Base-by-base conservation (phyloP, 92 coral and sea anemone species). In the Epizoanthus stellaris region DNA sequence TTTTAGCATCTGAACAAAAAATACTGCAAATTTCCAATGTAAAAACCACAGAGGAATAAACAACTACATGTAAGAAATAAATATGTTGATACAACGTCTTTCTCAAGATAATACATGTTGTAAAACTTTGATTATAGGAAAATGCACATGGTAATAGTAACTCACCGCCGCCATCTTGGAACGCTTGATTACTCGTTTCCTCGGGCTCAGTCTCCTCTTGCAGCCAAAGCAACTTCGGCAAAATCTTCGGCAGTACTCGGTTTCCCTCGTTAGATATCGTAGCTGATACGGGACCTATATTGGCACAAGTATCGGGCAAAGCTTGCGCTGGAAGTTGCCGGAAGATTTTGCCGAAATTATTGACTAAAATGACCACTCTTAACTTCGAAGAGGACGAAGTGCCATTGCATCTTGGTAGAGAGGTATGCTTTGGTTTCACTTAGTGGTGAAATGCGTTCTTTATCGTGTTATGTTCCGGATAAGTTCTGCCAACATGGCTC, bases 131-230 rank as follows among this genome's bases (percentile, higher is more conserved):
- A 77, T 36, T 49, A 62, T 68, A 65, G 64, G 70, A 70, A 87
- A 90, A 85, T 85, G 87, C 98, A 91, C 97, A 93, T 93, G 97
- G 90, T 19, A 15, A 80, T 36, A n/a, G n/a, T n/a, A n/a, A 96
- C 98, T 92, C 85, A 96, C 98, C 96, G 98, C 98, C 94, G 98
- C 98, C 98, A 96, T 96, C 91, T 96, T 96, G 84, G 94, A 92
- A 75, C 89, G 80, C 69, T 88, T 67, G 25, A 39, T 38, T 74
- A 45, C 14, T 73, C 73, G 61, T 19, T 11, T 60, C 56, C 57
- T 72, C 60, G 53, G 63, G 23, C 59, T 15, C 82, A 49, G 67
- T 52, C 88, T 64, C 23, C 70, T 49, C 87, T 64, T 15, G 30
- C n/a, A 56, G 6, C 40, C 57, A 17, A 21, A 38, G 36, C 42